Conservation (phyloP, 2,797 vertebrate species). For the Pseudomugil gertrudae region DNA sequence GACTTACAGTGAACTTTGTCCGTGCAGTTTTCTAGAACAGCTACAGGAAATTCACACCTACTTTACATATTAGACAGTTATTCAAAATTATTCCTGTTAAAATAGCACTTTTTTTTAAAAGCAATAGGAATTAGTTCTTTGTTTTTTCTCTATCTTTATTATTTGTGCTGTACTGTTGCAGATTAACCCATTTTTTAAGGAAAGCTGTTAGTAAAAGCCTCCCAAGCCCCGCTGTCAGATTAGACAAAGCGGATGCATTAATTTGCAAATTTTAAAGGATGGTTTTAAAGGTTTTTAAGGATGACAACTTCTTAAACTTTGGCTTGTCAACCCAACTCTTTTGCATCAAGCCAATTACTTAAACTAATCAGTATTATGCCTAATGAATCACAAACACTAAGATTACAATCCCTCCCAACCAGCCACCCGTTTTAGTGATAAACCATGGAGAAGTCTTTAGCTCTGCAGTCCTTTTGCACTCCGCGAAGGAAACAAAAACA, state of each 20-base stretch:
- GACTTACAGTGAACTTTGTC: constrained; percentile 9
- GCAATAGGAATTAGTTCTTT: constrained; percentile 3
- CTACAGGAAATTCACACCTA: constrained; percentile 43
- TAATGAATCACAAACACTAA: constrained; percentile 1
- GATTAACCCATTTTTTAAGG: constrained; percentile 9
- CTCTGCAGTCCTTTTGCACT: constrained; percentile 40
- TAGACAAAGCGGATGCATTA: background rate
- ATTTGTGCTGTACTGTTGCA: background rate
- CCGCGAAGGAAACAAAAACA: constrained; percentile 39
- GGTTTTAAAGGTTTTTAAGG: fast-evolving
- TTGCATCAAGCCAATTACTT: background rate
- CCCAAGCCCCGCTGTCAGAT: background rate
- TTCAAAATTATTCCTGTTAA: constrained; percentile 20
- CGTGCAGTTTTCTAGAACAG: background rate
- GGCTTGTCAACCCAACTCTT: background rate
- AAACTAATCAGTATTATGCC: background rate
- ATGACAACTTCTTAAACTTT: background rate
- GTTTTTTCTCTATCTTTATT: background rate
- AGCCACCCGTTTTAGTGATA: constrained; percentile 11
- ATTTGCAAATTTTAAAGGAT: background rate
- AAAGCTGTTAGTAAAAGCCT: background rate
- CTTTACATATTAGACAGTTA: constrained; percentile 34
- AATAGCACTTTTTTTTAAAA: constrained; percentile 6
- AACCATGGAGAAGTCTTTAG: constrained; percentile 35
- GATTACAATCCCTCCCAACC: constrained; percentile 3